These are phyloP conservation scores for Sebastes steindachneri DNA, from an alignment of 2,797 vertebrate species.

Conservation along the genomic window DNA sequence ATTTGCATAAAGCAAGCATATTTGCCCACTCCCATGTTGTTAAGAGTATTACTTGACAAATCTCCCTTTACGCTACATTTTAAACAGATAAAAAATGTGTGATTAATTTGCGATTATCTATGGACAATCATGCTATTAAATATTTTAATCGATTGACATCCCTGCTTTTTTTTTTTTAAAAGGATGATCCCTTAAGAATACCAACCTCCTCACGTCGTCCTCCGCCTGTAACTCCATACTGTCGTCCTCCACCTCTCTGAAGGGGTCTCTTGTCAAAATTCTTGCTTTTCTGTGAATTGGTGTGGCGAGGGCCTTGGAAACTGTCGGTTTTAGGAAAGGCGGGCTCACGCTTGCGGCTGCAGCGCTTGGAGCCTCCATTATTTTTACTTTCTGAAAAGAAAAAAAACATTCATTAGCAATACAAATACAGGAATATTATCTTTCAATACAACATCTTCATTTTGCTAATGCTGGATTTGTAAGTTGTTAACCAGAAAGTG, in stretches of 20 bases:
- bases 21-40: no score
- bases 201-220: slow-evolving; percentile 99
- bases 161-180: no score
- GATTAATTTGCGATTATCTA: no score
- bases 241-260: slow-evolving; percentile 90
- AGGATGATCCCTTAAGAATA: not conserved
- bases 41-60: no score
- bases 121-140: no score
- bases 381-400: slow-evolving; percentile 90
- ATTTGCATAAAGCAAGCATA: no score
- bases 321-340: slow-evolving; percentile 92
- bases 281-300: slow-evolving; percentile 99
- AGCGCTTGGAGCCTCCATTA: slow-evolving; percentile 92
- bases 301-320: slow-evolving; percentile 90
- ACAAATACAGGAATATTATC: not conserved
- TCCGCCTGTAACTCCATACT: slow-evolving; percentile 91
- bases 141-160: no score
- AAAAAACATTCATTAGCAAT: not conserved
- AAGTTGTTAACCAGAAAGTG: not conserved
- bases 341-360: slow-evolving; percentile 94
- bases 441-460: not conserved
- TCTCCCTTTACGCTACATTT: no score
- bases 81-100: no score
- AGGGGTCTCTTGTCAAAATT: slow-evolving; percentile 98
- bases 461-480: not conserved